Base-by-base conservation (phyloP, 2,888 invertebrate species). In the Hirtodrosophila cameraria region DNA sequence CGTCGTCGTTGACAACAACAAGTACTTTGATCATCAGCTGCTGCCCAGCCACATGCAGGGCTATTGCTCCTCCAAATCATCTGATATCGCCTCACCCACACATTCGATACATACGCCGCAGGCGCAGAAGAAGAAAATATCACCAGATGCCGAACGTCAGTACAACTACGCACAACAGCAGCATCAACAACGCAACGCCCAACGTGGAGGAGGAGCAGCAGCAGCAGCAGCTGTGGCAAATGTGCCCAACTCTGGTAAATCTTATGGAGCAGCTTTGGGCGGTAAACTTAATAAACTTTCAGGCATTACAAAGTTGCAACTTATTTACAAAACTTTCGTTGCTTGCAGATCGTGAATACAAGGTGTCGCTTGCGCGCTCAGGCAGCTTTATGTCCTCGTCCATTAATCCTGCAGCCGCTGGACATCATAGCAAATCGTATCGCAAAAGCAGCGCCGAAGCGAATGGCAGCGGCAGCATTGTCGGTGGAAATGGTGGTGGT, bases 91-190 rank as follows among this genome's bases (percentile, higher is more conserved):
- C 81, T 92, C 79, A 71, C 90, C 90, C 42, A 89, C 89, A 23
- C 89, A 88, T 81, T 94, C 94, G 38, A 93, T 94, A 35, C 94
- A 94, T 79, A 94, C 94, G 53, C 94, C 94, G 9, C 92, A 94
- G 69, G 92, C 94, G 67, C 92, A 94, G 64, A 93, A 93, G 87
- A 93, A 93, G 88, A 93, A 93, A 84, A 90, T 79, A 50, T 88
- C 90, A 57, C 88, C 92, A 16, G 92, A 92, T 71, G 76, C 73
- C 31, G 80, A 59, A 2, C 59, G 67, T 49, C 85, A 70, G 15
- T 70, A 90, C 82, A 80, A 86, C 88, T 46, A 89, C 81, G 39
- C 87, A 89, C 79, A 88, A 69, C 62, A 67, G 28, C 62, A 54
- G 0, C 64, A 45, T 86, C 91, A 45, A 92, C 81, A 76, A 54